A percentile compares a stretch with the other conserved stretches of the same genome.
Conservation (phyloP, 2,797 vertebrate species). For the Acanthurus lineatus region DNA sequence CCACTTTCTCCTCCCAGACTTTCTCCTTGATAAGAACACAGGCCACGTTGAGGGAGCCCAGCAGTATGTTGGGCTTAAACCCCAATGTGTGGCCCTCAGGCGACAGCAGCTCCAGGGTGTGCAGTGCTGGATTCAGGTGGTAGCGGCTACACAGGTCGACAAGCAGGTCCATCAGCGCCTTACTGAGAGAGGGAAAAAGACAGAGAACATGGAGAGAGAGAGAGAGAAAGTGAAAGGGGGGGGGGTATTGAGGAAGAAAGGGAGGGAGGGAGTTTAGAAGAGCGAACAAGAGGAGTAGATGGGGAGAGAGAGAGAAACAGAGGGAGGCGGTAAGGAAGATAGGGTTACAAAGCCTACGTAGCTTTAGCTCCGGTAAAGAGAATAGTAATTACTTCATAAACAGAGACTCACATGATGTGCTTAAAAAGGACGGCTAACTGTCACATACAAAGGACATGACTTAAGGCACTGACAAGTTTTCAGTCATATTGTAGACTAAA, state of each 20-base stretch:
- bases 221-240: conserved; percentile 48
- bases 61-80: conserved; percentile 94
- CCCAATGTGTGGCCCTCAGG: conserved; percentile 85
- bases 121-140: conserved; percentile 92
- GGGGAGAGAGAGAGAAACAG: conserved; percentile 26
- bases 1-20: conserved; percentile 88
- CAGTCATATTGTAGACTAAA: neutral
- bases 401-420: conserved; percentile 9
- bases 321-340: conserved; percentile 45
- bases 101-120: conserved; percentile 92
- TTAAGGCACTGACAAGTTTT: neutral
- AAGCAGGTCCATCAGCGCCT: conserved; percentile 97
- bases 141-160: conserved; percentile 94
- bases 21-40: conserved; percentile 92
- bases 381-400: conserved; percentile 53
- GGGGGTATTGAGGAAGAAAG: conserved; percentile 14
- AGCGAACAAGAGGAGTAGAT: conserved; percentile 31
- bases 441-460: neutral
- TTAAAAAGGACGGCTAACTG: neutral
- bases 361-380: conserved; percentile 42
- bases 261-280: conserved; percentile 47
- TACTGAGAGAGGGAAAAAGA: conserved; percentile 81
- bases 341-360: conserved; percentile 61
- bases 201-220: conserved; percentile 23
- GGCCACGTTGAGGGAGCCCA: conserved; percentile 92